Evolutionary conservation across 2,888 invertebrate genomes (phyloP), one percentile per base, ranked within the genome.

Genomic region (Calliphora vomitoria): DNA sequence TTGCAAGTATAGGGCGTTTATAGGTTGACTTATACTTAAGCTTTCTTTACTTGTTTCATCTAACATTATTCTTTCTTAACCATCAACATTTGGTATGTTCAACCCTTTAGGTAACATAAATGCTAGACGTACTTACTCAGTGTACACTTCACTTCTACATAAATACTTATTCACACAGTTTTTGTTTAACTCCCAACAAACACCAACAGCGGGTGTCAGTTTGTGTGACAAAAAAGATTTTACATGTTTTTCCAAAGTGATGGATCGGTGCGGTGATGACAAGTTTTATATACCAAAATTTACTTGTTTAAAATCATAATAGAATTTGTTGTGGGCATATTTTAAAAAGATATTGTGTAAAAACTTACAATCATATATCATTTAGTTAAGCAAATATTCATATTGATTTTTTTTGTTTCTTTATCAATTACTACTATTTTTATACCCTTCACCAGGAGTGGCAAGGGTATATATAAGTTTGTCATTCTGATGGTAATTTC

Each of bases 231-330:
- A 58, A 88, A 88, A 83, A 86, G 69, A 88, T 87, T 86, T 88
- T 87, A 76, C 80, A 82, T 88, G 85, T 88, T 82, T 69, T 79
- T 72, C 8, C 25, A 81, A 84, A 87, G 82, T 89, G 87, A 89
- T 89, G 86, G 84, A 89, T 89, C 85, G 83, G 79, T 86, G 78
- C 44, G 86, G 82, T 74, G 82, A 50, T 88, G 81, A 66, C 64
- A 86, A 35, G 50, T 76, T 38, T 64, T 60, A 1, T 25, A 53
- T 18, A 10, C 20, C 4, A 58, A 58, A 25, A 55, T 18, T 25
- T 11, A 20, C 3, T 3, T 55, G 10, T 4, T 44, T 8, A 44
- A 44, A 55, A 50, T 50, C 50, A 0, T 50, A 50, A 15, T 50
- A n/a, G 50, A 58, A 11, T 20, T 58, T 20, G 15, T 60, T 60